Evolutionary conservation across 2,113 vertebrate species (phyloP), one percentile per base, ranked within the genome.

Genomic region (Heteronetta atricapilla): DNA sequence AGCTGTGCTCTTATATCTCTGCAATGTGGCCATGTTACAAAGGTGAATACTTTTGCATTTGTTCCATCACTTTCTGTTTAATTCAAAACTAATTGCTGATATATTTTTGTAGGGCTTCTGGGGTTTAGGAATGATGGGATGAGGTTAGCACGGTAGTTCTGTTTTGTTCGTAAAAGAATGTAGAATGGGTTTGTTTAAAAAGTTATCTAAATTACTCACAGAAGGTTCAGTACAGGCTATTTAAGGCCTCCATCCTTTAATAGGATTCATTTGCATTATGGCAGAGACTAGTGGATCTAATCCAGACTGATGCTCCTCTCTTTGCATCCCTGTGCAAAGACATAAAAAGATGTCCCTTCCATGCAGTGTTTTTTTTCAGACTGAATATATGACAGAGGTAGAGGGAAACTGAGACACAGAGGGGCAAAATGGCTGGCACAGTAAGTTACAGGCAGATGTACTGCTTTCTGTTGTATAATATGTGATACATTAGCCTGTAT

Each of bases 1-100:
- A 97, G 96, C 97, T 97, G 95, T 88, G 95, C 94, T 70, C 95
- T 96, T 95, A 96, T 85, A 88, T 82, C 96, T 97, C 87, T 86
- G 63, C 94, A 95, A 89, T 91, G 86, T 95, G 95, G 92, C 92
- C 86, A 0, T 83, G 94, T 77, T 90, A 96, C 92, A 86, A 96
- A 96, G 95, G 95, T 96, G 98, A 98, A 97, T 97, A 95, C 88
- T 96, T 97, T 53, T 86, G 74, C 95, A 91, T 96, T 96, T 93
- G 85, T 97, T 97, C 92, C 93, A 96, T 96, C 94, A 94, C 75
- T 97, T 96, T 96, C 96, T 97, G 95, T 97, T 97, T 96, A 96
- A 97, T 97, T 97, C 97, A 97, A 94, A 97, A 96, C 73, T 97
- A 98, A 98, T 97, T 97, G 95, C 96, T 87, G 93, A 97, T 97